Percentiles rank a stretch among this genome's conserved stretches.
phyloP scores from a whole-genome alignment of 2,113 vertebrate species.

The Engystomops pustulosus region DNA sequence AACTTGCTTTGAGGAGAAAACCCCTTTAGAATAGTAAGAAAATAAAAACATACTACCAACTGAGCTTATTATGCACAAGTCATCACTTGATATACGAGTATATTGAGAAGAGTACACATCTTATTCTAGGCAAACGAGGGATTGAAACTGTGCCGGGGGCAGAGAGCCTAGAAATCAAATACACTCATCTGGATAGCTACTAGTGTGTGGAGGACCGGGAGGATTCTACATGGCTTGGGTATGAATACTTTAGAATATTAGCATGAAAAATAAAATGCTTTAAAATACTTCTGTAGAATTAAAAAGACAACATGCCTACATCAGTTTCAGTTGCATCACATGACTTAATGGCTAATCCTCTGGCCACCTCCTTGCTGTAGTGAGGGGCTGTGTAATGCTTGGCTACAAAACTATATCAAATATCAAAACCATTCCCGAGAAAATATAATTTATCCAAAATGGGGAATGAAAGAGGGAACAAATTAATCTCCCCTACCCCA shows the following conservation, averaged over 20 bases:
- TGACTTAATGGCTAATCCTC: conserved; percentile 6
- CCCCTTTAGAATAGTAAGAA: too few species aligned
- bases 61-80: too few species aligned
- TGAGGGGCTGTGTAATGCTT: conserved; percentile 8
- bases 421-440: conserved; percentile 39
- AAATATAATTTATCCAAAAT: conserved; percentile 56
- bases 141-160: too few species aligned
- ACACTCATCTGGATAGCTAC: too few species aligned
- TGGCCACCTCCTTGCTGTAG: not conserved
- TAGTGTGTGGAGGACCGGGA: too few species aligned
- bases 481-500: conserved; percentile 1
- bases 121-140: too few species aligned
- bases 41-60: too few species aligned
- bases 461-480: conserved; percentile 30
- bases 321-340: not conserved
- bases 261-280: conserved; percentile 48
- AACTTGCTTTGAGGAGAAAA: too few species aligned
- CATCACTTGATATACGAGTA: too few species aligned
- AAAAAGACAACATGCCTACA: conserved; percentile 34
- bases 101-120: too few species aligned
- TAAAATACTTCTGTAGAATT: conserved; percentile 45
- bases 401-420: conserved; percentile 55
- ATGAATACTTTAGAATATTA: conserved; percentile 32
- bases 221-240: conserved; percentile 20
- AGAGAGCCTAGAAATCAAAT: too few species aligned